phyloP scores from a whole-genome alignment of 2,113 vertebrate species.

The Coracopsis vasa region DNA sequence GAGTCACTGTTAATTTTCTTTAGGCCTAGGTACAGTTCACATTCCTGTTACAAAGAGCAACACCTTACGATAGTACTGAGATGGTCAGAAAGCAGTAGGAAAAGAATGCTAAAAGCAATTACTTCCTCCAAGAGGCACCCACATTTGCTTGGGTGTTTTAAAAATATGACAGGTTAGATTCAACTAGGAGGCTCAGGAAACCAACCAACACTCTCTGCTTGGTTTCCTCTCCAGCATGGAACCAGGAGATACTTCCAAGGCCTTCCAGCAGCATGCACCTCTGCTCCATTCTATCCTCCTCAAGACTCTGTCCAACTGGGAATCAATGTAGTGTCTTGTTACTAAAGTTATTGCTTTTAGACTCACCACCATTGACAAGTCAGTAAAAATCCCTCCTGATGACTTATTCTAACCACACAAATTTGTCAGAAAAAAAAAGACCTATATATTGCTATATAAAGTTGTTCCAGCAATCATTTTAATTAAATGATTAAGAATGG shows the following conservation, averaged over 20 bases:
- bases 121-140: conserved; percentile 1
- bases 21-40: neutral
- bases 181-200: neutral
- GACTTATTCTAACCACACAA: neutral
- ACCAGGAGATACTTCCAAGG: neutral
- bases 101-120: conserved; percentile 47
- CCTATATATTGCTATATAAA: neutral
- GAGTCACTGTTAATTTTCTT: conserved; percentile 53
- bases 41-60: conserved; percentile 1
- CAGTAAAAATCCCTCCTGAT: neutral
- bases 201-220: neutral
- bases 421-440: neutral
- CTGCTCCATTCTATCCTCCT: neutral
- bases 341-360: conserved; percentile 16
- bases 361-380: neutral
- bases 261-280: neutral
- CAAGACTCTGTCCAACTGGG: neutral
- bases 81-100: conserved; percentile 29
- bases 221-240: neutral
- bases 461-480: conserved; percentile 17
- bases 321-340: conserved; percentile 32
- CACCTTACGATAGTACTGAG: conserved; percentile 3
- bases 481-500: conserved; percentile 26
- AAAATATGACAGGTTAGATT: neutral
- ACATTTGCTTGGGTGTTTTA: neutral